Evolutionary conservation across 2,113 vertebrate species (phyloP).

Genomic region (Rhabdornis inornatus): DNA sequence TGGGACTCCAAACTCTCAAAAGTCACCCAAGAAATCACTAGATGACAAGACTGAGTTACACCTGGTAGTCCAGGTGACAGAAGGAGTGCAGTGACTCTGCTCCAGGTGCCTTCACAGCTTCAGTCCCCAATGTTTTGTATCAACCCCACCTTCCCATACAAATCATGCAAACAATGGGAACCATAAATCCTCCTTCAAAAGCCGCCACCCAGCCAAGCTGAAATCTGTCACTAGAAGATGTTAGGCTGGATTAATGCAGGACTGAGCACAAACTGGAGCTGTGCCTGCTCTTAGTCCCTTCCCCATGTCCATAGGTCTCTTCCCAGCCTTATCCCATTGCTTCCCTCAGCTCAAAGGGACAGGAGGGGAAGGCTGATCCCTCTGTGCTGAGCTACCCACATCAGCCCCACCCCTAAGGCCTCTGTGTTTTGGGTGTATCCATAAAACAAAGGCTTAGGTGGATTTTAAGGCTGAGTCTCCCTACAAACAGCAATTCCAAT

Average conservation of each 20-base stretch:
- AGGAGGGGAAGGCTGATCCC: neutral
- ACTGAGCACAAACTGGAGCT: neutral
- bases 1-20: neutral
- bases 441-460: neutral
- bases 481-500: neutral
- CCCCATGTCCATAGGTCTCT: neutral
- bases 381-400: neutral
- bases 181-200: neutral
- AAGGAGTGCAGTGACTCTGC: fast-evolving
- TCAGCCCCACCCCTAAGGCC: neutral
- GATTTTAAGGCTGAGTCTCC: neutral
- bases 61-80: neutral
- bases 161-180: neutral
- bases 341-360: neutral
- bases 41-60: neutral
- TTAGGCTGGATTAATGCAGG: neutral
- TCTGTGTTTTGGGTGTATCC: neutral
- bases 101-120: neutral
- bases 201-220: neutral
- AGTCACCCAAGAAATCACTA: fast-evolving
- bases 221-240: neutral
- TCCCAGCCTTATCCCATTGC: neutral
- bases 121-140: neutral
- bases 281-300: neutral
- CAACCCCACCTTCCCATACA: neutral